Conservation (phyloP, 2,113 vertebrate species). For the Leptobrachium ailaonicum region DNA sequence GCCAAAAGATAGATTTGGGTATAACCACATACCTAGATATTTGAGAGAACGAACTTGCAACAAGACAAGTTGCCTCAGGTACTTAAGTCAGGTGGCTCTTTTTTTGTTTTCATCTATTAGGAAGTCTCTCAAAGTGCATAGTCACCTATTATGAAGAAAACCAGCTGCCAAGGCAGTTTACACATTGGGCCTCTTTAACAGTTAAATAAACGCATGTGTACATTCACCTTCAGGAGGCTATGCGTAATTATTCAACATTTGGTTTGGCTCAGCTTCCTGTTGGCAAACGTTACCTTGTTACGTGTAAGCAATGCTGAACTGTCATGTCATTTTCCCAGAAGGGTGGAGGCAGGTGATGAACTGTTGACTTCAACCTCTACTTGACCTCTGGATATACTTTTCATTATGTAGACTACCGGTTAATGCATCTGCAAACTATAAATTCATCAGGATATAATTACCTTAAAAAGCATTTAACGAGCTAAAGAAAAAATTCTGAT, state of each 20-base stretch:
- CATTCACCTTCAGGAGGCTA: slow-evolving; percentile 19
- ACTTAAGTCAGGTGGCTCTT: too few species aligned
- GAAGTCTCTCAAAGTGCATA: background rate
- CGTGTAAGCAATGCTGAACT: slow-evolving; percentile 24
- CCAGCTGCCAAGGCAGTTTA: background rate
- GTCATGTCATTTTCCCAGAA: slow-evolving; percentile 36
- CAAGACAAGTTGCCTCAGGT: too few species aligned
- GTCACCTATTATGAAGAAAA: background rate
- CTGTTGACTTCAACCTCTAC: slow-evolving; percentile 32
- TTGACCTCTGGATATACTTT: slow-evolving; percentile 32
- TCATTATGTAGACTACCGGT: background rate
- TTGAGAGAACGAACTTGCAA: too few species aligned
- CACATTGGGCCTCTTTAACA: background rate
- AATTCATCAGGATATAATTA: too few species aligned
- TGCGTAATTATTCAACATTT: slow-evolving; percentile 45
- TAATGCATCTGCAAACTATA: too few species aligned
- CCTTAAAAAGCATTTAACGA: too few species aligned
- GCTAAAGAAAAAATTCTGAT: too few species aligned
- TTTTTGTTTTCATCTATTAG: background rate
- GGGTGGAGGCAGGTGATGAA: slow-evolving; percentile 28
- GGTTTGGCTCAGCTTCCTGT: slow-evolving; percentile 25
- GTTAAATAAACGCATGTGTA: slow-evolving; percentile 28
- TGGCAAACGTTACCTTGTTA: slow-evolving; percentile 23
- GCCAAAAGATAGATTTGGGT: too few species aligned
- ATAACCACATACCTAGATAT: too few species aligned